These are phyloP conservation scores for Lypha dubia DNA, from an alignment of 2,888 invertebrate genomes.

Conservation along the genomic window DNA sequence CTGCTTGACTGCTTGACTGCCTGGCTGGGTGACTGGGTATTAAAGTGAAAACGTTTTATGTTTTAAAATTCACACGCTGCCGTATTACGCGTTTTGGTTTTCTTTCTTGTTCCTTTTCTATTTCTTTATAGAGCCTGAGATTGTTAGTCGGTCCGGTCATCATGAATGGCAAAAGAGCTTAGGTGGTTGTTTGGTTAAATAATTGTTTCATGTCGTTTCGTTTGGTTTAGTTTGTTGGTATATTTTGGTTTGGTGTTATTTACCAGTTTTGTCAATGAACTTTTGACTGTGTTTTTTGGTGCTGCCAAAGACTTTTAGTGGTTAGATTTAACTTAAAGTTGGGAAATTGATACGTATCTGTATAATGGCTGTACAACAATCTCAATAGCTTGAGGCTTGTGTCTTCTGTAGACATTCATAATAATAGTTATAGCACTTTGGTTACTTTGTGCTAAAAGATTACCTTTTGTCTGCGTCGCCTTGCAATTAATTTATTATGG, in stretches of 20 bases:
- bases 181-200: constrained; percentile 36
- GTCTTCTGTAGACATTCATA: not conserved
- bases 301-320: not conserved
- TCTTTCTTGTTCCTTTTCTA: not conserved
- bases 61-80: constrained; percentile 71
- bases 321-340: constrained; percentile 18
- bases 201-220: constrained; percentile 19
- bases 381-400: constrained; percentile 26
- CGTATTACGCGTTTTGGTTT: constrained; percentile 66
- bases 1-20: constrained; percentile 10
- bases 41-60: constrained; percentile 69
- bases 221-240: not conserved
- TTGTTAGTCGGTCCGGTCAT: constrained; percentile 59
- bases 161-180: constrained; percentile 46
- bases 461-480: not conserved
- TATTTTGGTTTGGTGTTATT: constrained; percentile 55
- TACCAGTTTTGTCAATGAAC: constrained; percentile 69
- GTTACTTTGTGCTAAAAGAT: not conserved
- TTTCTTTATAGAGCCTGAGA: constrained; percentile 56
- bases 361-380: not conserved
- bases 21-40: constrained; percentile 7
- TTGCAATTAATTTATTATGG: constrained; percentile 38
- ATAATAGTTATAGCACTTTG: not conserved
- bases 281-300: constrained; percentile 53
- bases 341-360: constrained; percentile 44